phyloP scores from a whole-genome alignment of 2,797 vertebrate species.

The Scyliorhinus canicula region DNA sequence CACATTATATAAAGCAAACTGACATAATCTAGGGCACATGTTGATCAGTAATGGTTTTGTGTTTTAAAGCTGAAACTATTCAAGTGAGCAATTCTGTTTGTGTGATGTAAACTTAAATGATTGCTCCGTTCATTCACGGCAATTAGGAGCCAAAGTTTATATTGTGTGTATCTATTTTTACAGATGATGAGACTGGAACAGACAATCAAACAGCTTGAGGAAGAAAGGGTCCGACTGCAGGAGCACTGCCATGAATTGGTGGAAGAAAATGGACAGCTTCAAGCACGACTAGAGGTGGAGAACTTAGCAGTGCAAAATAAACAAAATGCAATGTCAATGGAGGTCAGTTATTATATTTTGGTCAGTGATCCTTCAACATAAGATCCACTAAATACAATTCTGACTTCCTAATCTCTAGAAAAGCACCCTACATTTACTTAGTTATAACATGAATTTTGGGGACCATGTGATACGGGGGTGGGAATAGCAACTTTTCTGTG shows the following conservation, averaged over 20 bases:
- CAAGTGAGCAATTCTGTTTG: not conserved
- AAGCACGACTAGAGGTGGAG: conserved; percentile 44
- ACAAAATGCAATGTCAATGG: conserved; percentile 45
- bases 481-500: too few species aligned
- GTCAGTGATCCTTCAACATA: not conserved
- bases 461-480: too few species aligned
- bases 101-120: conserved; percentile 20
- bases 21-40: not conserved
- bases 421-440: not conserved
- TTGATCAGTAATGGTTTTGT: conserved; percentile 3
- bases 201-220: conserved; percentile 47
- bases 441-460: not conserved
- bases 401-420: not conserved
- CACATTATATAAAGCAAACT: conserved; percentile 17
- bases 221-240: conserved; percentile 49
- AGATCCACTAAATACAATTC: not conserved
- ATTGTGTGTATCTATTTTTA: not conserved
- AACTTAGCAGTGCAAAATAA: conserved; percentile 45
- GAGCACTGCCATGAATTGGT: conserved; percentile 56
- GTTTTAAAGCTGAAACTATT: conserved; percentile 14
- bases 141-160: not conserved
- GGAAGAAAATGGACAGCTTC: conserved; percentile 51
- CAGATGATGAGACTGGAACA: conserved; percentile 39
- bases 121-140: not conserved
- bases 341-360: conserved; percentile 46